Evolutionary conservation across 2,797 vertebrate species (phyloP).

Genomic region (Schizopygopsis pylzovi): DNA sequence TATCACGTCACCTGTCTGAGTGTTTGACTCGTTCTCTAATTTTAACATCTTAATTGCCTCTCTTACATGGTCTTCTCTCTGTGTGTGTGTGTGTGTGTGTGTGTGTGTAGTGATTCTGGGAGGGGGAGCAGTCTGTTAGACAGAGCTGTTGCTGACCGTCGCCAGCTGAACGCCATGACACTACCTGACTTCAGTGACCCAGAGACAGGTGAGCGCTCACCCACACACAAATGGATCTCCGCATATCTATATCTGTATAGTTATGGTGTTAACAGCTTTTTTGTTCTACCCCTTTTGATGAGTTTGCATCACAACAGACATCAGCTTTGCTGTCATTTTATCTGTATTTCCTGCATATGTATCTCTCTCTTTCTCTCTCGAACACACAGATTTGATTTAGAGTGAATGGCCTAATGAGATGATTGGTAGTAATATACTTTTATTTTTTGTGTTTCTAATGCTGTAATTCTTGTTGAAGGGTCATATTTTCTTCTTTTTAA

Average conservation of each 20-base stretch:
- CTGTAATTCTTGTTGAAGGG: background rate
- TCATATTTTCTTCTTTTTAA: background rate
- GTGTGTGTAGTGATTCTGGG: constrained; percentile 89
- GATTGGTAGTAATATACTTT: background rate
- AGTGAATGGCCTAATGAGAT: background rate
- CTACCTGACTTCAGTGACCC: constrained; percentile 97
- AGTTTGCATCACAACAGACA: constrained; percentile 8
- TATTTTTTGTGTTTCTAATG: background rate
- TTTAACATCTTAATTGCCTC: constrained; percentile 36
- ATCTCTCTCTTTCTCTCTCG: constrained; percentile 18
- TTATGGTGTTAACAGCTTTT: background rate
- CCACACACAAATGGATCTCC: constrained; percentile 28
- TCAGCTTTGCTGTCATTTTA: constrained; percentile 25
- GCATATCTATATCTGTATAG: background rate
- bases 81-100: constrained; percentile 57
- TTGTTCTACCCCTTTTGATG: background rate
- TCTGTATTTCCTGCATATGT: background rate
- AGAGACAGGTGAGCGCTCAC: constrained; percentile 87
- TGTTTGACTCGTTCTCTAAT: constrained; percentile 30
- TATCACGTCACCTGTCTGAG: constrained; percentile 4
- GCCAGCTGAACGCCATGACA: constrained; percentile 95
- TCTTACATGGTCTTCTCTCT: background rate
- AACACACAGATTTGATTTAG: background rate
- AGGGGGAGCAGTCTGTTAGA: constrained; percentile 97
- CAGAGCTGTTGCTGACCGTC: constrained; percentile 92